Conservation (phyloP, 2,113 vertebrate genomes). For the Rhynchopsitta pachyrhyncha region DNA sequence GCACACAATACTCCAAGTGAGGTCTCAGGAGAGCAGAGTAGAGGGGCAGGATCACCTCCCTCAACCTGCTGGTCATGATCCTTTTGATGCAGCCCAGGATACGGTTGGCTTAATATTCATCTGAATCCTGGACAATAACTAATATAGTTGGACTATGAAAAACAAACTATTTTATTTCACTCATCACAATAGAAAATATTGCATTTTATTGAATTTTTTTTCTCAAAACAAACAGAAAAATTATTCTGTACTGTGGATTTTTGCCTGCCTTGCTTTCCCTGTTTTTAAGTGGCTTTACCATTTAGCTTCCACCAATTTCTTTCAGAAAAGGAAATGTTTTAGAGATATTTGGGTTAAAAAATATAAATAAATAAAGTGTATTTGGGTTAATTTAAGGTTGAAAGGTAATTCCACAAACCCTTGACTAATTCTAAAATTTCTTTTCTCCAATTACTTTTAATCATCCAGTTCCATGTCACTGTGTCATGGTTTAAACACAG, state of each 20-base stretch:
- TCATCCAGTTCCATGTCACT: background rate
- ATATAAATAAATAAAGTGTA: background rate
- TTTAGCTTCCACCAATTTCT: background rate
- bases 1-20: too few relatives aligned
- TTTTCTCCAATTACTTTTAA: background rate
- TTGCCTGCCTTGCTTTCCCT: background rate
- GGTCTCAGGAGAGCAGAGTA: too few relatives aligned
- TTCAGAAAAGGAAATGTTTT: background rate
- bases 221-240: background rate
- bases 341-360: background rate
- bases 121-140: background rate
- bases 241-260: background rate
- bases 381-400: background rate
- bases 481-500: background rate
- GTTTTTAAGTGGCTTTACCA: background rate
- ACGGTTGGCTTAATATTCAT: background rate
- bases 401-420: background rate
- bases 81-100: too few relatives aligned
- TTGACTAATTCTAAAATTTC: background rate
- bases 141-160: background rate
- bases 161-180: background rate
- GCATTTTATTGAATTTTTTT: background rate
- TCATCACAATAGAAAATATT: background rate
- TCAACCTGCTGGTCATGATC: accelerated
- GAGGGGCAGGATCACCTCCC: too few relatives aligned